phyloP scores from a whole-genome alignment of 2,888 invertebrate species.

The Agrilus mali region DNA sequence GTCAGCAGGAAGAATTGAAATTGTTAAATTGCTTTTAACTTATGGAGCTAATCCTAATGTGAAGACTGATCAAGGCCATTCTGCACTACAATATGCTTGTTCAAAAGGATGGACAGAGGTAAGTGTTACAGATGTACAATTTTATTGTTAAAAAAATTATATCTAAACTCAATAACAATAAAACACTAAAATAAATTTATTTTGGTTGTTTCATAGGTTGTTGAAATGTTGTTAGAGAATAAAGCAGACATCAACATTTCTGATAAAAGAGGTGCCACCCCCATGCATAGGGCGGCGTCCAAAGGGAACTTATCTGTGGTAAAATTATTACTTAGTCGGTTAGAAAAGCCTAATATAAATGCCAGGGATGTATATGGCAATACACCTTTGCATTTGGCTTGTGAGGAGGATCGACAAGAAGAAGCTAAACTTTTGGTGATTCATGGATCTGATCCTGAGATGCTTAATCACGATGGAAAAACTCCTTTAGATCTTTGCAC shows the following conservation, averaged over 20 bases:
- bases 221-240: conserved; percentile 48
- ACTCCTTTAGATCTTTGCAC: conserved; percentile 51
- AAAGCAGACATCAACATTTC: conserved; percentile 56
- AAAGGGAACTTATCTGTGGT: conserved; percentile 58
- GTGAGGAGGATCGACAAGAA: conserved; percentile 64
- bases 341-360: conserved; percentile 42
- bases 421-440: conserved; percentile 52
- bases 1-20: conserved; percentile 60
- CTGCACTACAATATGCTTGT: conserved; percentile 72
- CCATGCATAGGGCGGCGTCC: conserved; percentile 69
- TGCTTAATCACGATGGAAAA: conserved; percentile 51
- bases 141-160: neutral
- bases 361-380: conserved; percentile 57
- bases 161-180: neutral
- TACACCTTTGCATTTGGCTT: conserved; percentile 69
- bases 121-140: conserved; percentile 11
- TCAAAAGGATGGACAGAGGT: conserved; percentile 71
- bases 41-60: conserved; percentile 63
- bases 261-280: conserved; percentile 58
- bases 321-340: conserved; percentile 47
- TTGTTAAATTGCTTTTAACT: conserved; percentile 51
- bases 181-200: too few species aligned
- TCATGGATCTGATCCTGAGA: conserved; percentile 47
- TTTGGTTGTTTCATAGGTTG: conserved; percentile 40
- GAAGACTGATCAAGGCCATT: conserved; percentile 60